A percentile compares a stretch with the other conserved stretches of the same genome.
Evolutionary conservation across 2,113 vertebrate species (phyloP).

Genomic region (Setophaga petechia): DNA sequence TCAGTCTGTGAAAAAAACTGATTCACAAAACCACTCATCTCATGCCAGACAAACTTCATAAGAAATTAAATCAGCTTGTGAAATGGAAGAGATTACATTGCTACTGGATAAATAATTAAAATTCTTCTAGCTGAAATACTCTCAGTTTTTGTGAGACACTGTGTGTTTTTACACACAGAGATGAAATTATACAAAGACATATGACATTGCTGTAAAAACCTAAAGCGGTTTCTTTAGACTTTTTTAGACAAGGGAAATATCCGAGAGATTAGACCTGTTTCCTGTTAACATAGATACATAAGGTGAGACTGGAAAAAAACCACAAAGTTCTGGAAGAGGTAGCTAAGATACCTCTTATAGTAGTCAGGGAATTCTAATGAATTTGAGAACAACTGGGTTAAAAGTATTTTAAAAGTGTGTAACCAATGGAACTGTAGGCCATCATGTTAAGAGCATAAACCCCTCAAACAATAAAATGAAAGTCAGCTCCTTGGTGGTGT

Average conservation of each 20-base stretch:
- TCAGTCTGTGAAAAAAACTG: neutral
- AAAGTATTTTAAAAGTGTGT: neutral
- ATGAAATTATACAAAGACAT: neutral
- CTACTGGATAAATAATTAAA: neutral
- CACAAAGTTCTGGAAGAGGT: neutral
- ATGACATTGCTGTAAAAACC: neutral
- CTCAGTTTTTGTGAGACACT: neutral
- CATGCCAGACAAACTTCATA: neutral
- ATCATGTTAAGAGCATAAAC: neutral
- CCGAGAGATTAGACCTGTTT: neutral
- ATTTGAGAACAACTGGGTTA: neutral
- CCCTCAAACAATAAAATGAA: neutral
- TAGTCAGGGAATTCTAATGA: neutral
- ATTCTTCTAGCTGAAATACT: neutral
- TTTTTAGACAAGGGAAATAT: neutral
- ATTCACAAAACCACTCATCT: neutral
- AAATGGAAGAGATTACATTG: neutral
- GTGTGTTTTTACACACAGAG: neutral
- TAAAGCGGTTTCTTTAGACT: neutral
- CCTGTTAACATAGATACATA: neutral
- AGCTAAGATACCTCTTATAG: neutral
- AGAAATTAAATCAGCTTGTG: neutral
- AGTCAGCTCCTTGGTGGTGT: neutral
- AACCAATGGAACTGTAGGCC: neutral
- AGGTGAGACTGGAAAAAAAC: neutral